Conservation (phyloP, 1,140 invertebrate genomes). For the Lerema accius region DNA sequence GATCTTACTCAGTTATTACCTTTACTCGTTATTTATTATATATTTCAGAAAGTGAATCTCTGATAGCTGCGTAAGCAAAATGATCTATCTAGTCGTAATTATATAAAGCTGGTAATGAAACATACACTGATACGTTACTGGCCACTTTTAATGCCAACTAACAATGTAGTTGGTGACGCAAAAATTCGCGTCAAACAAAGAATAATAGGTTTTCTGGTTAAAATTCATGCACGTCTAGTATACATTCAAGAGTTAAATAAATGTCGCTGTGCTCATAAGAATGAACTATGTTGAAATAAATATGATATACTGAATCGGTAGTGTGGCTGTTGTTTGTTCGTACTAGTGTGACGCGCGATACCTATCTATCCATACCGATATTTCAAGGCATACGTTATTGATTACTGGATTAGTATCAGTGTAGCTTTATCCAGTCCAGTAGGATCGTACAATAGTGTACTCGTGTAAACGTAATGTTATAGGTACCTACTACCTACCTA, state of each 20-base stretch:
- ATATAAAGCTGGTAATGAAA: neutral
- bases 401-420: constrained; percentile 19
- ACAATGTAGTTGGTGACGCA: too few species aligned
- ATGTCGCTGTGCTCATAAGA: too few species aligned
- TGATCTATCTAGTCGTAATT: constrained; percentile 1
- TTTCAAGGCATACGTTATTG: neutral
- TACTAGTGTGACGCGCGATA: too few species aligned
- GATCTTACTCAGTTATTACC: neutral
- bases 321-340: too few species aligned
- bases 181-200: too few species aligned
- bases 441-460: constrained; percentile 5
- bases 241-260: too few species aligned
- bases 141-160: too few species aligned
- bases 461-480: constrained; percentile 8
- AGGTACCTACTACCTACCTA: neutral
- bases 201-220: too few species aligned
- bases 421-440: constrained; percentile 18
- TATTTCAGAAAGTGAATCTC: neutral
- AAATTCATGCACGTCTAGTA: too few species aligned
- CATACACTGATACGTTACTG: neutral
- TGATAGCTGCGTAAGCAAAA: neutral
- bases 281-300: too few species aligned
- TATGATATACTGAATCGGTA: too few species aligned
- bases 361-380: neutral
- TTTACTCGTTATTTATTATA: constrained; percentile 3